Evolutionary conservation across 2,113 vertebrate genomes (phyloP).

Genomic region (Rissa tridactyla): DNA sequence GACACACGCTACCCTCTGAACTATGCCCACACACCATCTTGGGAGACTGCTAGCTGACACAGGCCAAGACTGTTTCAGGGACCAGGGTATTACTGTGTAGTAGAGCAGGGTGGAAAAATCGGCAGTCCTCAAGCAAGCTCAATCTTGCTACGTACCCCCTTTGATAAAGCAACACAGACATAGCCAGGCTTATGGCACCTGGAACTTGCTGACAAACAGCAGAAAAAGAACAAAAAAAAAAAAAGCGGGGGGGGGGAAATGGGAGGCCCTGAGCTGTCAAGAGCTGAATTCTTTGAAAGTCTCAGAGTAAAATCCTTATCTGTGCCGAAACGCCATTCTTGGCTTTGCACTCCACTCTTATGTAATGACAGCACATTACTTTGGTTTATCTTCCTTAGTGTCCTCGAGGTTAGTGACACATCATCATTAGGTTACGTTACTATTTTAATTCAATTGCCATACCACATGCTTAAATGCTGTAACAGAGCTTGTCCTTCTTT

Average conservation of each 20-base stretch:
- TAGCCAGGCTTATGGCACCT: background rate
- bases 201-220: background rate
- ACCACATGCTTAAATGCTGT: background rate
- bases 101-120: background rate
- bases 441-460: constrained; percentile 4
- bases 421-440: background rate
- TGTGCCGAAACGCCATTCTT: background rate
- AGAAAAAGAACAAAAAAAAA: background rate
- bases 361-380: constrained; percentile 5
- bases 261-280: background rate
- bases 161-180: background rate
- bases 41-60: background rate
- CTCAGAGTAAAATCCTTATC: background rate
- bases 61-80: background rate
- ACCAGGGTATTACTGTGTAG: background rate
- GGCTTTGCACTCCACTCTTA: constrained; percentile 13
- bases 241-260: background rate
- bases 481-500: background rate
- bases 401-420: constrained; percentile 52
- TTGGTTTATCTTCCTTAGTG: background rate
- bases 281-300: background rate
- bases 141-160: background rate
- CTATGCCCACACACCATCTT: background rate
- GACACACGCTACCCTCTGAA: background rate
- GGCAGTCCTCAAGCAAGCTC: background rate